A percentile compares a stretch with the other conserved stretches of the same genome.
Evolutionary conservation across 2,797 vertebrate genomes (phyloP).

Genomic region (Myotis pilosus): DNA sequence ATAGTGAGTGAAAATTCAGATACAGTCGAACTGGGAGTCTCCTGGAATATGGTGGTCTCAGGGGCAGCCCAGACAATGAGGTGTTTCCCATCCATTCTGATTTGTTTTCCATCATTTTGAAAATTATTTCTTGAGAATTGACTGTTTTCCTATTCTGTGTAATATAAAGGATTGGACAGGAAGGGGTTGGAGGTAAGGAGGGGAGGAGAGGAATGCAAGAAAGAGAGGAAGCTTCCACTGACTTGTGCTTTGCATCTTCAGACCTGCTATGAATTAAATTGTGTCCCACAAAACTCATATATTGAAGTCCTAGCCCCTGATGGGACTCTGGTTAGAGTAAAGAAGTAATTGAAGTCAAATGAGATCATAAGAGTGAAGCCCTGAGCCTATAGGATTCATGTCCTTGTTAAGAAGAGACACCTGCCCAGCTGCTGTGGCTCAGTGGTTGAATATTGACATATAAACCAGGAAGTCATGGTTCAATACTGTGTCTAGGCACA

Average conservation of each 20-base stretch:
- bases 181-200: not conserved
- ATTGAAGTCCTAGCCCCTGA: not conserved
- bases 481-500: too few relatives aligned
- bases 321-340: not conserved
- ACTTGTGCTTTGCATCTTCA: not conserved
- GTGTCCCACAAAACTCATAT: not conserved
- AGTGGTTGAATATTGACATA: too few relatives aligned
- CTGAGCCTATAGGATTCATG: not conserved
- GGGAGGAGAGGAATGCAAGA: not conserved
- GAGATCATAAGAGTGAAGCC: not conserved
- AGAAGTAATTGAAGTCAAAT: not conserved
- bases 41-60: not conserved
- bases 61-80: not conserved
- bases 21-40: not conserved
- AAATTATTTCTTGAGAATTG: not conserved
- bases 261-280: not conserved
- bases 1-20: not conserved
- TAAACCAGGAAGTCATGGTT: too few relatives aligned
- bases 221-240: not conserved
- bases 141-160: not conserved
- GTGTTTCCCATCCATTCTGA: not conserved
- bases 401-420: not conserved
- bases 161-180: not conserved
- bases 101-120: slow-evolving; percentile 1
- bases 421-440: too few relatives aligned